Percentiles rank a stretch among this genome's conserved stretches.
phyloP scores from a whole-genome alignment of 2,113 vertebrate genomes.

The Nothobranchius furzeri region DNA sequence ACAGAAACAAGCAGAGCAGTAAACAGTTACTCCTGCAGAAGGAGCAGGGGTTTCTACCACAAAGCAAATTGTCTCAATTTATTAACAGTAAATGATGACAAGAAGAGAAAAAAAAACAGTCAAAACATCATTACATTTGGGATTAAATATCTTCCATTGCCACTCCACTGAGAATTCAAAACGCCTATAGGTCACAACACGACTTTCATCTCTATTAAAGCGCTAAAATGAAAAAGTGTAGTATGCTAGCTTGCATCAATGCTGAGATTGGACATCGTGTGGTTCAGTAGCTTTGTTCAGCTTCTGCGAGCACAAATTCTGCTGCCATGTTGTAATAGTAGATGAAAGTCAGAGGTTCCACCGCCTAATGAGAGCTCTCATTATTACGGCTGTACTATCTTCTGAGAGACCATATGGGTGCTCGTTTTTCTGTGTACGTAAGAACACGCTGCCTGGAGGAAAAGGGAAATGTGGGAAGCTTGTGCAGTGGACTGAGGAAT shows the following conservation, averaged over 20 bases:
- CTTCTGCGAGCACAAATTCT: constrained; percentile 59
- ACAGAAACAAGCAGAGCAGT: neutral
- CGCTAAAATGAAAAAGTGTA: constrained; percentile 55
- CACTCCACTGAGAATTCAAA: constrained; percentile 54
- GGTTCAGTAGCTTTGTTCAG: constrained; percentile 66
- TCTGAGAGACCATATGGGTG: constrained; percentile 61
- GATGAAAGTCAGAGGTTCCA: constrained; percentile 67
- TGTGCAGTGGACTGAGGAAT: constrained; percentile 71
- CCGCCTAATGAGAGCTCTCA: constrained; percentile 69
- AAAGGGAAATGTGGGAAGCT: constrained; percentile 44
- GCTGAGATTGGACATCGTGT: constrained; percentile 69
- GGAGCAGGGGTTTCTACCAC: no score
- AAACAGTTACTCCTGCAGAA: neutral
- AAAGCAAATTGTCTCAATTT: no score
- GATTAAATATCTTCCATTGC: constrained; percentile 28
- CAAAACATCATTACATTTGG: no score
- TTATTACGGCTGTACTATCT: constrained; percentile 64
- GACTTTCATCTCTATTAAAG: constrained; percentile 67
- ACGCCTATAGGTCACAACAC: constrained; percentile 49
- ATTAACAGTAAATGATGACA: no score
- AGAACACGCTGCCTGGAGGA: constrained; percentile 66
- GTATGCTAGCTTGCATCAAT: constrained; percentile 53
- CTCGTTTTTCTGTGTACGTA: constrained; percentile 60
- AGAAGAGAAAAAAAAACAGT: no score
- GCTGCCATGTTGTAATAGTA: constrained; percentile 56